A percentile compares a stretch with the other conserved stretches of the same genome.
phyloP scores from a whole-genome alignment of 2,888 invertebrate genomes.

The Nymphalis urticae region DNA sequence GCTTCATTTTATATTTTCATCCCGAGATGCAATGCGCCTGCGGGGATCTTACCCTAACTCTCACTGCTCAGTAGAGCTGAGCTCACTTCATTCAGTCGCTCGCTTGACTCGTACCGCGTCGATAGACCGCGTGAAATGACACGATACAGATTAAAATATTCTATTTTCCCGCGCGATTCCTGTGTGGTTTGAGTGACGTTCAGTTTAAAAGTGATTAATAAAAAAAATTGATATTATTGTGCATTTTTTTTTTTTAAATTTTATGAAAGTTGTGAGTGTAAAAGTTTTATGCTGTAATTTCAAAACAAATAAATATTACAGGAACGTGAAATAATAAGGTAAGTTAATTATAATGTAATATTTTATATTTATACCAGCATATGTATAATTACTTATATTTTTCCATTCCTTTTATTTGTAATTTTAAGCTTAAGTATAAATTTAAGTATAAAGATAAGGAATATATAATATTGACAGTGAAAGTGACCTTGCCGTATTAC shows the following conservation, averaged over 20 bases:
- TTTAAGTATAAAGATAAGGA: no score
- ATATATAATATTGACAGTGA: no score
- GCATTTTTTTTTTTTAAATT: conserved; percentile 1
- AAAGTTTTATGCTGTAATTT: background rate
- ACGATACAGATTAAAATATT: conserved; percentile 31
- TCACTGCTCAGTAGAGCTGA: background rate
- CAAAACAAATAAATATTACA: background rate
- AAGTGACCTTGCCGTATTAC: no score
- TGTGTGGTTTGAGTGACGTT: conserved; percentile 33
- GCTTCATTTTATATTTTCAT: conserved; percentile 17
- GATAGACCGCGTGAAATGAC: conserved; percentile 48
- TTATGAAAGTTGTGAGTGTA: conserved; percentile 7
- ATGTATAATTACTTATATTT: no score
- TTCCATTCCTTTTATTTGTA: no score
- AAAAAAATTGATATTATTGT: background rate
- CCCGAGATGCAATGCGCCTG: conserved; percentile 31
- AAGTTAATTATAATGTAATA: background rate
- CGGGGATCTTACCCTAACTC: conserved; percentile 20
- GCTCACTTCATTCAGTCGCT: conserved; percentile 41
- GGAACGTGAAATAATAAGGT: conserved; percentile 5
- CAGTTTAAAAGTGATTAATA: conserved; percentile 8
- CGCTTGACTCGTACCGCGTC: conserved; percentile 49
- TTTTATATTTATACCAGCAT: background rate
- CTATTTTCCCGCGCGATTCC: conserved; percentile 36
- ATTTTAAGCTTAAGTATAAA: no score